Base-by-base conservation (phyloP, 2,888 invertebrate genomes). In the Xestia c-nigrum region DNA sequence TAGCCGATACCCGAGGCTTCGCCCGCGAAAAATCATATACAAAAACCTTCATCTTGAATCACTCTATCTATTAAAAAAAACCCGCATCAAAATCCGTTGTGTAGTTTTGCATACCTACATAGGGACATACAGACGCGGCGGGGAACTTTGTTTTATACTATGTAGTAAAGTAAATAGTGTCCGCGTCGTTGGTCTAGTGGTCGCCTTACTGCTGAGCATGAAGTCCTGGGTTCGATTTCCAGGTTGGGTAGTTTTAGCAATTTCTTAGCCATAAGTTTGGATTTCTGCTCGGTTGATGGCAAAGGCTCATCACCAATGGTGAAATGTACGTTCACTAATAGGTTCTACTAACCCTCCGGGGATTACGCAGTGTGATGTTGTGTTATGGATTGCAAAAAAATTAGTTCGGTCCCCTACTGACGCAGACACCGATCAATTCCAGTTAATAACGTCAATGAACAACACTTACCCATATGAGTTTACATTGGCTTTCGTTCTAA, bases 401-500 rank as follows among this genome's bases (percentile, higher is more conserved):
- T 78, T 66, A 74, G 61, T 81, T 81, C 21, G 81, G 57, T 19
- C 65, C 65, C 78, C 74, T 73, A 59, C 24, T 10, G 75, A n/a
- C 55, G n/a, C 14, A 38, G 55, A 47, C 38, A 55, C n/a, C 19
- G 63, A 67, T 55, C 19, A 50, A 74, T n/a, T 46, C 57, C 43
- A 68, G 76, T 79, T 79, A 64, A 64, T 74, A 55, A 43, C 61
- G 66, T 31, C 63, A 55, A 55, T 74, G 74, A 67, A 47, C 55
- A 75, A 16, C 38, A 81, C 31, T 71, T n/a, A 55, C 66, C 24
- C 63, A 43, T 24, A 47, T 63, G 19, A 38, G 47, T 63, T 55
- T 79, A 63, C 21, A 73, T 47, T 52, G 47, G 14, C 14, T 67
- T 75, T 43, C 50, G 31, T 55, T 67, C 1, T 59, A 14, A n/a